A percentile compares a stretch with the other conserved stretches of the same genome.
Conservation (phyloP, 2,888 invertebrate genomes). For the Oscheius onirici region DNA sequence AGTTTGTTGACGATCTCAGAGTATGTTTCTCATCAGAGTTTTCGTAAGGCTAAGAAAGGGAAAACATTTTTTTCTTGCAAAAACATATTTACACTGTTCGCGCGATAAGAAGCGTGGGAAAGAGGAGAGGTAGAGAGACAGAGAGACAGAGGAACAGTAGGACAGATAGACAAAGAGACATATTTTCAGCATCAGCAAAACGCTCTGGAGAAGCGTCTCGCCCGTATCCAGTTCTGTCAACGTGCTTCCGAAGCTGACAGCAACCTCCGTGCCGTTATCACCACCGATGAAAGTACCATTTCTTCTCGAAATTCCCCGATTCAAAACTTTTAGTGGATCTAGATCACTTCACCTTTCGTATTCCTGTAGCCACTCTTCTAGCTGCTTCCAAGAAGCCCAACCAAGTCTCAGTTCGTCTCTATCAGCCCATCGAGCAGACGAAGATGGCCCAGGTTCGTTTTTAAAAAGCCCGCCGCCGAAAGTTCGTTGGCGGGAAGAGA, state of each 20-base stretch:
- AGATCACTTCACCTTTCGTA: slow-evolving; percentile 5
- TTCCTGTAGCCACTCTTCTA: slow-evolving; percentile 17
- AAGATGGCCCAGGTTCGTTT: slow-evolving; percentile 32
- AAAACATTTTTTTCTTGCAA: slow-evolving; percentile 15
- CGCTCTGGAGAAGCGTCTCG: slow-evolving; percentile 7
- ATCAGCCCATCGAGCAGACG: slow-evolving; percentile 32
- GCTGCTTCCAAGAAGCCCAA: neutral
- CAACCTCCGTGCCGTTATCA: slow-evolving; percentile 16
- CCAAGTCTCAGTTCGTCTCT: slow-evolving; percentile 25
- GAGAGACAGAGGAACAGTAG: neutral
- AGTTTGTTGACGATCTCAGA: slow-evolving; percentile 32
- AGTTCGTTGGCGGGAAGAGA: neutral
- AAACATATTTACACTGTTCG: neutral
- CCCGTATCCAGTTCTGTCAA: slow-evolving; percentile 11
- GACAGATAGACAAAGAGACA: neutral
- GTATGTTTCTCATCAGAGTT: slow-evolving; percentile 5
- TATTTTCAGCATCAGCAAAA: slow-evolving; percentile 15
- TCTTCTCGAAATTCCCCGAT: neutral
- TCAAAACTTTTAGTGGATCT: neutral
- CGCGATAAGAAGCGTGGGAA: neutral
- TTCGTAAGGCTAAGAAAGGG: neutral
- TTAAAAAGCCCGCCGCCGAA: neutral
- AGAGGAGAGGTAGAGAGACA: neutral
- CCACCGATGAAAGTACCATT: slow-evolving; percentile 1
- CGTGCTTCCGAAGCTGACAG: slow-evolving; percentile 11